phyloP scores from a whole-genome alignment of 2,888 invertebrate genomes.

The Cataglyphis cursor region DNA sequence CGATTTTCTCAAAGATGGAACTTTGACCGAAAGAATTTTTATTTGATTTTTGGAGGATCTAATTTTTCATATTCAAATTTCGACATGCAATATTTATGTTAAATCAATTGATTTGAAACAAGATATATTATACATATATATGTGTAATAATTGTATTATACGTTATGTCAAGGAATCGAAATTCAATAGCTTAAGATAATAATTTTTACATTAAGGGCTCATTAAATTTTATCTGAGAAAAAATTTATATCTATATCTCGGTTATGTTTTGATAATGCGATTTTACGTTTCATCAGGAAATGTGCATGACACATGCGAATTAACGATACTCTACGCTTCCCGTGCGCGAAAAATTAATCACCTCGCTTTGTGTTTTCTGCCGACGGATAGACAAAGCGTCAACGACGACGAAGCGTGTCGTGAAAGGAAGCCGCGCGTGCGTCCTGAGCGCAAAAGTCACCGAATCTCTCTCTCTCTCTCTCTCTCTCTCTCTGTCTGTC shows the following conservation, averaged over 20 bases:
- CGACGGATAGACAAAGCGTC: constrained; percentile 56
- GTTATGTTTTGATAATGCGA: not conserved
- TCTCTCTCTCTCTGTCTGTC: constrained; percentile 25
- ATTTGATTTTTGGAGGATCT: not conserved
- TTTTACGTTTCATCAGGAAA: not conserved
- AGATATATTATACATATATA: not conserved
- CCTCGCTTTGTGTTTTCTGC: constrained; percentile 58
- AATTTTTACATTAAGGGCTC: not conserved
- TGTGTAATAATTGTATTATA: not conserved
- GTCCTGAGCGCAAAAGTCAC: constrained; percentile 59
- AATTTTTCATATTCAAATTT: not conserved
- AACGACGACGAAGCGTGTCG: constrained; percentile 56
- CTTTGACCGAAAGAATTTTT: not conserved
- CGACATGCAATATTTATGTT: not conserved
- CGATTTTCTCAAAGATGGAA: not conserved
- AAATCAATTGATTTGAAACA: not conserved
- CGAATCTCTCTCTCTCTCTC: constrained; percentile 42
- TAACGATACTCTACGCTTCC: not conserved
- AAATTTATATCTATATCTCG: not conserved
- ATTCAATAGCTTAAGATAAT: not conserved
- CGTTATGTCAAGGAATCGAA: not conserved
- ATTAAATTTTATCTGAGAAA: not conserved
- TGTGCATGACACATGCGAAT: constrained; percentile 18
- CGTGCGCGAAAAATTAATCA: constrained; percentile 52
- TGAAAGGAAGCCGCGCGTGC: constrained; percentile 42